Evolutionary conservation across 2,888 invertebrate genomes (phyloP).

Genomic region (Lasioglossum villosulum): DNA sequence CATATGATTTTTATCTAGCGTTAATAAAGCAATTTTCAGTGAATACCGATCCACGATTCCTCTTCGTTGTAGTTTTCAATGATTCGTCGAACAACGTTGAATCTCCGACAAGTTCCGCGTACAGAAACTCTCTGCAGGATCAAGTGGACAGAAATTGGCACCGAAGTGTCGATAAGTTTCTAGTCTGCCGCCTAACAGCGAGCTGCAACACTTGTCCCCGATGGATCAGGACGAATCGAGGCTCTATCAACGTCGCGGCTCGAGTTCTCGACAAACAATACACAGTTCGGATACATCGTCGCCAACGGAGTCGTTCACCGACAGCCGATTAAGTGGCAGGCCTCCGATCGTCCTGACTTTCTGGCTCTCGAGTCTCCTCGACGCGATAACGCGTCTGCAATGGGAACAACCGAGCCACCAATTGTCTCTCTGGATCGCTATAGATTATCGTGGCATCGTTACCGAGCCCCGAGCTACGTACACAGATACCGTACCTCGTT

Average conservation of each 20-base stretch:
- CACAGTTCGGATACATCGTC: conserved; percentile 25
- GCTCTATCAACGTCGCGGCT: conserved; percentile 24
- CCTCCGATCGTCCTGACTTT: conserved; percentile 30
- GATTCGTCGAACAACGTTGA: neutral
- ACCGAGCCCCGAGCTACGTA: conserved; percentile 9
- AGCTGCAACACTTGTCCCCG: neutral
- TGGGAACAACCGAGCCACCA: conserved; percentile 14
- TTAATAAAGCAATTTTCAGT: neutral
- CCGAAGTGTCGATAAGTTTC: neutral
- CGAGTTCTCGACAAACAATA: conserved; percentile 38
- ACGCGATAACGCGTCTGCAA: conserved; percentile 23
- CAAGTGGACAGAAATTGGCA: neutral
- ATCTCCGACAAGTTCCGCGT: neutral
- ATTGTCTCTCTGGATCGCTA: conserved; percentile 27
- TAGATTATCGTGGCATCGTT: conserved; percentile 34
- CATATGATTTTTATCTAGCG: too few relatives aligned
- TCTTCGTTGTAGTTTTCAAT: neutral
- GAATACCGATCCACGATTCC: neutral
- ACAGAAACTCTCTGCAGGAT: neutral
- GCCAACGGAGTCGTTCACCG: conserved; percentile 26
- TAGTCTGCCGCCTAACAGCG: neutral
- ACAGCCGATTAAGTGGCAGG: conserved; percentile 25
- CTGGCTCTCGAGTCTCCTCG: conserved; percentile 24
- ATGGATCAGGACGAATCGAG: conserved; percentile 17
- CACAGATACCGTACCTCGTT: neutral